Percentiles rank a stretch among this genome's conserved stretches.
These are phyloP conservation scores for Ivindomyrus marchei DNA, from an alignment of 2,113 vertebrate genomes.

Conservation along the genomic window DNA sequence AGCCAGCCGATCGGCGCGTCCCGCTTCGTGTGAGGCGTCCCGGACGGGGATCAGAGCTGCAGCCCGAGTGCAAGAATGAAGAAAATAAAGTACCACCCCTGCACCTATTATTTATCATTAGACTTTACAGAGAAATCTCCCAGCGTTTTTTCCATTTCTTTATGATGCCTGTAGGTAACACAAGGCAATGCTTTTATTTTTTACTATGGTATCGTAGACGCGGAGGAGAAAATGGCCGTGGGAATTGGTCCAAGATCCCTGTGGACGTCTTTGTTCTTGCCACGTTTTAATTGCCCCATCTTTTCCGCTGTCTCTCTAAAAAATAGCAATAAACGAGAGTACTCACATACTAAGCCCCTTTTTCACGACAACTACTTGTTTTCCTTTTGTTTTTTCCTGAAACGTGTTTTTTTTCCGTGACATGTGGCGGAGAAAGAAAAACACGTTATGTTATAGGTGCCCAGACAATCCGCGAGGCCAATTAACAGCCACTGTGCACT, in stretches of 20 bases:
- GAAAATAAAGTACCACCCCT: conserved; percentile 32
- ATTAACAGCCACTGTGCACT: background rate
- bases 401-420: background rate
- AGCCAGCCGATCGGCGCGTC: conserved; percentile 47
- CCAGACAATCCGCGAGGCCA: background rate
- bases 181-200: conserved; percentile 33
- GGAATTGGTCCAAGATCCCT: conserved; percentile 10
- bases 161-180: conserved; percentile 39
- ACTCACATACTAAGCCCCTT: conserved; percentile 4
- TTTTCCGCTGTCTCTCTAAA: conserved; percentile 16
- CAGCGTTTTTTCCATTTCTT: conserved; percentile 27
- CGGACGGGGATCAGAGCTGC: conserved; percentile 15
- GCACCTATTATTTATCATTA: conserved; percentile 55
- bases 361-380: conserved; percentile 18
- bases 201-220: conserved; percentile 18
- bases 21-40: conserved; percentile 62
- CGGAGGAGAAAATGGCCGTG: conserved; percentile 9
- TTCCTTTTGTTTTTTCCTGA: conserved; percentile 24
- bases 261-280: conserved; percentile 16
- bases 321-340: conserved; percentile 13
- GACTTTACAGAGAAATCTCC: conserved; percentile 42
- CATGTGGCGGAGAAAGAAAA: background rate
- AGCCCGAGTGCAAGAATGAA: conserved; percentile 10
- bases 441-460: background rate
- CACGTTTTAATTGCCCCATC: conserved; percentile 19